Conservation (phyloP, 2,888 invertebrate species). For the Drosophila mayaguana region DNA sequence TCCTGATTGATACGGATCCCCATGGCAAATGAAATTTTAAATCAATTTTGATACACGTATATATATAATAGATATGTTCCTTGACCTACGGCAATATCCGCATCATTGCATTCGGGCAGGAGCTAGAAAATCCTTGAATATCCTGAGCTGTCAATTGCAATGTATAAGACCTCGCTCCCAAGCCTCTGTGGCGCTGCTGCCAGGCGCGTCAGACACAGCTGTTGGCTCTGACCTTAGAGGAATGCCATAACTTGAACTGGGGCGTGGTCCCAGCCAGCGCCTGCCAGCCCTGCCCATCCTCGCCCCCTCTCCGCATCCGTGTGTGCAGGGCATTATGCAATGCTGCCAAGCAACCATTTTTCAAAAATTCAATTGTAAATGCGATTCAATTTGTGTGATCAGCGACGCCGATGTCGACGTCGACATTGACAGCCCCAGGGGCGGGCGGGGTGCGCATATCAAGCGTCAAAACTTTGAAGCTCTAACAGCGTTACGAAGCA, state of each 20-base stretch:
- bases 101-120: conserved; percentile 25
- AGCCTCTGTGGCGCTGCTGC: not conserved
- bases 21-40: not conserved
- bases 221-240: conserved; percentile 53
- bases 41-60: conserved; percentile 7
- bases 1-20: not conserved
- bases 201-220: conserved; percentile 44
- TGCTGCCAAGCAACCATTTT: conserved; percentile 62
- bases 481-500: conserved; percentile 53
- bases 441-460: conserved; percentile 12
- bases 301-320: not conserved
- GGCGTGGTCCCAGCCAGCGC: conserved; percentile 2
- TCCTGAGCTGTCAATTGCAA: conserved; percentile 67
- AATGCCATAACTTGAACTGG: conserved; percentile 50
- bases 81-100: conserved; percentile 35
- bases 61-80: not conserved
- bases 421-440: conserved; percentile 61
- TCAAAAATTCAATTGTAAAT: conserved; percentile 78
- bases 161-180: conserved; percentile 35
- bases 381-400: conserved; percentile 80
- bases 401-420: conserved; percentile 45
- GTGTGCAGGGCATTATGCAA: conserved; percentile 57
- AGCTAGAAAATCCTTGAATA: conserved; percentile 43
- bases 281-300: not conserved
- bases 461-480: conserved; percentile 31